Base-by-base conservation (phyloP, 2,797 vertebrate genomes). In the Sebastes umbrosus region DNA sequence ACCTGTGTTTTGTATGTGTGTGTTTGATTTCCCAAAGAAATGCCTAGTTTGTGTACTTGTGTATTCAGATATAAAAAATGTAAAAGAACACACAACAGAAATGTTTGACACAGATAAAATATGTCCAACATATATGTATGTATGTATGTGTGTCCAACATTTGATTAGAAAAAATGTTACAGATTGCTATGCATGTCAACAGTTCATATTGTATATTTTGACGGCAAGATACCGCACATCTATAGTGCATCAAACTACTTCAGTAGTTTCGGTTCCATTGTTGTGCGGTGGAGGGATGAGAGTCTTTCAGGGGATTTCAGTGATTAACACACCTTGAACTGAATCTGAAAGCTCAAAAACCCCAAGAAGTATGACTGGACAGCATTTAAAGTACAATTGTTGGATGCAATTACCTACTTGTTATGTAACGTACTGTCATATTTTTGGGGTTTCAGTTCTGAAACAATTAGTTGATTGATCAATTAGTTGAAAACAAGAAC, bases 281-380 rank as follows among this genome's bases (percentile, higher is more conserved):
- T 7, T 72, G n/a, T 32, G 25, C 22, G 2, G 5, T 36, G 36
- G 34, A 67, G 20, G 6, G 32, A 57, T 62, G 52, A 50, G 34
- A 55, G 6, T 46, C 20, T 83, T 75, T 59, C 43, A 22, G 32
- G 77, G 59, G 59, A 54, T 84, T 80, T 85, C 52, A 58, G 10
- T 50, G 27, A 66, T 39, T 39, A 32, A 24, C n/a, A n/a, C 20
- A 25, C 14, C n/a, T 57, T 70, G 0, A 66, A 29, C 11, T 36
- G 9, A 54, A 68, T 34, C 10, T 8, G 22, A 77, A 79, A 79
- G 14, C 36, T 32, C 2, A 54, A 60, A 77, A 77, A 18, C 27
- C 5, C 14, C n/a, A 11, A 39, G 57, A 34, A 4, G 1, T 43
- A n/a, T 43, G 25, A 73, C 14, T 46, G n/a, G 18, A 77, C 25